A percentile compares a stretch with the other conserved stretches of the same genome.
phyloP scores from a whole-genome alignment of 1,140 invertebrate genomes.

The Aphidius gifuensis region DNA sequence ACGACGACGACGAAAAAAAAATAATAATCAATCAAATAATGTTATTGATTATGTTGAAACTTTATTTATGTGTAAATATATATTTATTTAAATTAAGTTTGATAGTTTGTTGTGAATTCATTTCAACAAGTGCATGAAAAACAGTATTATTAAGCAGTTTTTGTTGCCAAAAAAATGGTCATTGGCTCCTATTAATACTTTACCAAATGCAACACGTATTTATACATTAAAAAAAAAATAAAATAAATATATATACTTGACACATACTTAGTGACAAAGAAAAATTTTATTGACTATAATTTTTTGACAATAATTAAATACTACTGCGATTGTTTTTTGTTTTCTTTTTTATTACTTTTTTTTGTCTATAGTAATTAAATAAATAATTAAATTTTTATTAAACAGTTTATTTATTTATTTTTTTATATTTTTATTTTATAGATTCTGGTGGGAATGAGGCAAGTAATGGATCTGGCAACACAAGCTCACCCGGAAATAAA shows the following conservation, averaged over 20 bases:
- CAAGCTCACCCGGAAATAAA: slow-evolving; percentile 75
- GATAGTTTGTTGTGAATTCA: too few species aligned
- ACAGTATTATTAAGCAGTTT: too few species aligned
- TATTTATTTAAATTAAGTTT: too few species aligned
- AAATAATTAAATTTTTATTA: neutral
- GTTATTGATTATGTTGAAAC: too few species aligned
- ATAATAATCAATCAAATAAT: too few species aligned
- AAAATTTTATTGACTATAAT: slow-evolving; percentile 7
- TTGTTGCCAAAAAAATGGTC: slow-evolving; percentile 5
- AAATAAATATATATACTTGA: neutral
- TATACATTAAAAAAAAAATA: slow-evolving; percentile 8
- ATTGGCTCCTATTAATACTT: slow-evolving; percentile 22
- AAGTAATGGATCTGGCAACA: slow-evolving; percentile 54
- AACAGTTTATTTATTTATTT: slow-evolving; percentile 17
- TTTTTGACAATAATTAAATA: too few species aligned
- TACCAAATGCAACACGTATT: slow-evolving; percentile 2
- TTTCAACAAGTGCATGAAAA: too few species aligned
- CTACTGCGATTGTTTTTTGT: too few species aligned
- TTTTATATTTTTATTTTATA: slow-evolving; percentile 39
- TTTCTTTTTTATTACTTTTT: too few species aligned
- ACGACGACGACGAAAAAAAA: too few species aligned
- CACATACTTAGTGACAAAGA: neutral
- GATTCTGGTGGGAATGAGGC: slow-evolving; percentile 57
- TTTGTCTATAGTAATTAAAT: too few species aligned
- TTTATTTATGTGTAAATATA: too few species aligned